Evolutionary conservation across 2,797 vertebrate species (phyloP).

Genomic region (Mus spretus): DNA sequence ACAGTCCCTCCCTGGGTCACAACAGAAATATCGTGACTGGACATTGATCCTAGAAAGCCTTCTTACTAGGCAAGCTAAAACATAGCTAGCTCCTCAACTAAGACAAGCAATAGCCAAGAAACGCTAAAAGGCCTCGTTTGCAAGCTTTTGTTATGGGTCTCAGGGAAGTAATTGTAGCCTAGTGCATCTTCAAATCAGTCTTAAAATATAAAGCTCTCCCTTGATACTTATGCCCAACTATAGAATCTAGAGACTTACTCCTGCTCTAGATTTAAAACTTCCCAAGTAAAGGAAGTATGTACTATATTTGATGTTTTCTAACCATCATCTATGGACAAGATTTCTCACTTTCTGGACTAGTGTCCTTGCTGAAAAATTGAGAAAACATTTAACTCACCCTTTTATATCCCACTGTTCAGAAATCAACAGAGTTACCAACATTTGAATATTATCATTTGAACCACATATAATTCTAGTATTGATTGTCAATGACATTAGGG

Average conservation of each 20-base stretch:
- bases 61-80: constrained; percentile 13
- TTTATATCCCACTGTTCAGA: not conserved
- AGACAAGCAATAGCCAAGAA: constrained; percentile 39
- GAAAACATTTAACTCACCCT: constrained; percentile 3
- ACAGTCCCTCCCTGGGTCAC: not conserved
- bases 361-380: not conserved
- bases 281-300: not conserved
- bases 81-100: constrained; percentile 10
- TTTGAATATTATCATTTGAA: constrained; percentile 26
- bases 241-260: constrained; percentile 47
- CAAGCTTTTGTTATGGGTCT: constrained; percentile 24
- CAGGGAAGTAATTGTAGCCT: not conserved
- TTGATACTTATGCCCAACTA: constrained; percentile 27
- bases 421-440: not conserved
- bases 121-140: constrained; percentile 31
- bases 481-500: not conserved
- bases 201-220: constrained; percentile 40
- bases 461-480: constrained; percentile 25
- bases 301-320: not conserved
- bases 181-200: constrained; percentile 53
- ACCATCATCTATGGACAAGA: not conserved
- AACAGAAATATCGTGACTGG: not conserved
- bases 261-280: constrained; percentile 34
- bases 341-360: constrained; percentile 36
- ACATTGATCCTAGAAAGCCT: constrained; percentile 18